A percentile compares a stretch with the other conserved stretches of the same genome.
Conservation (phyloP, 2,888 invertebrate species). For the Acleris cristana region DNA sequence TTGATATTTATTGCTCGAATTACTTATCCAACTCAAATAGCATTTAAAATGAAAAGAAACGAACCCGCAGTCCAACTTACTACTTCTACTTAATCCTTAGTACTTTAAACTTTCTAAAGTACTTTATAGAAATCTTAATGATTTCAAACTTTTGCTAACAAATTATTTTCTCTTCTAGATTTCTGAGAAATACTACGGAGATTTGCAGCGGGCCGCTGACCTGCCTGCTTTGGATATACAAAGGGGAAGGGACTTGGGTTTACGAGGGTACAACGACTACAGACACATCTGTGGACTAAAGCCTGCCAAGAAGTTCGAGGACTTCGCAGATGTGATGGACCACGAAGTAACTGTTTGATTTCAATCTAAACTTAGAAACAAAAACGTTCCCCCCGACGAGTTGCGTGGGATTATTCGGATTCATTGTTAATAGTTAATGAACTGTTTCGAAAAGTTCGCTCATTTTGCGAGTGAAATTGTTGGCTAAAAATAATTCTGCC, state of each 20-base stretch:
- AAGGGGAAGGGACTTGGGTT: constrained; percentile 64
- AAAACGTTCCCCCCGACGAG: neutral
- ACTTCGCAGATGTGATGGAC: constrained; percentile 64
- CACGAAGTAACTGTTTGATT: constrained; percentile 54
- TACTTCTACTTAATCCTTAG: constrained; percentile 36
- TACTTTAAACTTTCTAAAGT: constrained; percentile 29
- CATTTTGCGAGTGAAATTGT: constrained; percentile 3
- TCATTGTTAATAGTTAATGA: constrained; percentile 1
- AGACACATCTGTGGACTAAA: constrained; percentile 61
- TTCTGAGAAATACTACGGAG: constrained; percentile 62
- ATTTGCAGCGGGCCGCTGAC: constrained; percentile 61
- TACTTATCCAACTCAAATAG: neutral
- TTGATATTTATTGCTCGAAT: neutral
- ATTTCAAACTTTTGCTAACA: constrained; percentile 19
- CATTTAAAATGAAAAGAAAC: neutral
- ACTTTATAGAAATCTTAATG: constrained; percentile 22
- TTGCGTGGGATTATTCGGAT: no score
- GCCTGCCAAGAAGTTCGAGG: constrained; percentile 60
- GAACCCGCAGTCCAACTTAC: constrained; percentile 29
- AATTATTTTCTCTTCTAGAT: constrained; percentile 49
- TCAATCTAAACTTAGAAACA: neutral
- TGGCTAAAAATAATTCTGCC: constrained; percentile 6
- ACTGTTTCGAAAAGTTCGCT: neutral
- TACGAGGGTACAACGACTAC: constrained; percentile 68
- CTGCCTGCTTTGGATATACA: constrained; percentile 62